Percentiles rank a stretch among this genome's conserved stretches.
Evolutionary conservation across 2,888 invertebrate genomes (phyloP).

Genomic region (Clitarchus hookeri): DNA sequence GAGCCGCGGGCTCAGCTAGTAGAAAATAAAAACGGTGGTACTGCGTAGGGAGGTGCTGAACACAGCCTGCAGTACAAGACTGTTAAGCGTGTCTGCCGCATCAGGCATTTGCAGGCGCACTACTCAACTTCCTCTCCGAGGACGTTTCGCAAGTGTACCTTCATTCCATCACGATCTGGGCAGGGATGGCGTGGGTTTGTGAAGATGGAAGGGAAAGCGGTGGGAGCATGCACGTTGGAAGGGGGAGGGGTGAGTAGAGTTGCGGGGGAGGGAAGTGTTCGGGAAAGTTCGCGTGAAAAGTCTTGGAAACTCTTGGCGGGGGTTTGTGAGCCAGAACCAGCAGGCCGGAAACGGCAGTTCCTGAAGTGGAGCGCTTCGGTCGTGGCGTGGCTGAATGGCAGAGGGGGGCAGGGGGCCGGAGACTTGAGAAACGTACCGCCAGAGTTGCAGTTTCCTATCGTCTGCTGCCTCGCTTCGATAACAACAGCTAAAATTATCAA

Average conservation of each 20-base stretch:
- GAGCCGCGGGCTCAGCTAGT: too few relatives aligned
- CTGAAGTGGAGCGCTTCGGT: neutral
- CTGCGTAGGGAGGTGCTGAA: too few relatives aligned
- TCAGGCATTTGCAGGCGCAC: neutral
- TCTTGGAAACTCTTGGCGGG: neutral
- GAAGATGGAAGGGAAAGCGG: too few relatives aligned
- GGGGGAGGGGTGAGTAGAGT: too few relatives aligned
- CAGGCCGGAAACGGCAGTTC: conserved; percentile 2
- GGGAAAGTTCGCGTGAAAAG: conserved; percentile 14
- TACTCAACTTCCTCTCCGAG: neutral
- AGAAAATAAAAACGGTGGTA: too few relatives aligned
- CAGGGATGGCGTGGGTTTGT: too few relatives aligned
- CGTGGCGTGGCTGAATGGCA: neutral
- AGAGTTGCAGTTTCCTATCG: neutral
- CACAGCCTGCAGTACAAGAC: neutral
- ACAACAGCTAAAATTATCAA: neutral
- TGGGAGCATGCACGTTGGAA: too few relatives aligned
- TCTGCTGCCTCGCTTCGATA: neutral
- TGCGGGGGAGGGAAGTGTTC: neutral
- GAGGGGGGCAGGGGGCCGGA: neutral
- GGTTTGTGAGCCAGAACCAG: conserved; percentile 14
- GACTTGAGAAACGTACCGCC: neutral
- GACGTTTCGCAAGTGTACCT: neutral
- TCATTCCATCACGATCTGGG: neutral
- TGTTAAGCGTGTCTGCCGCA: neutral